Base-by-base conservation (phyloP, 2,888 invertebrate genomes). In the Microctonus hyperodae region DNA sequence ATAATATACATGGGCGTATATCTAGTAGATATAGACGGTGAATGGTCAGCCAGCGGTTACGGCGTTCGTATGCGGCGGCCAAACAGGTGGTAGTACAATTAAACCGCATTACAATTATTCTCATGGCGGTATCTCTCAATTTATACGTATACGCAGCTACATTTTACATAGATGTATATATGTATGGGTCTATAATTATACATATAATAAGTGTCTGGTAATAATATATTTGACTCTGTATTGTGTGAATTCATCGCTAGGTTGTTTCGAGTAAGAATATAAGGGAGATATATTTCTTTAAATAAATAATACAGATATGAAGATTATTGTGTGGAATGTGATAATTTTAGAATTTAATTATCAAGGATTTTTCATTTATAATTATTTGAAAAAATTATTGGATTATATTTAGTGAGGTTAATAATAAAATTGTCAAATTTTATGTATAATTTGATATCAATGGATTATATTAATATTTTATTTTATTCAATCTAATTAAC, bases 51-150 rank as follows among this genome's bases (percentile, higher is more conserved):
- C 70, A 70, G 70, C 71, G 70, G 48, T 62, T 35, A 58, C 58
- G 65, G 67, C 67, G 61, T 67, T 66, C 67, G 68, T 68, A 68
- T 64, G 64, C 69, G 13, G 28, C 51, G 53, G 65, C 75, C 76
- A 77, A 79, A 81, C 80, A 80, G 78, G 79, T 80, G 79, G 78
- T 70, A 74, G 76, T 75, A 75, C 79, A 80, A 81, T 81, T 81
- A 81, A 80, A 81, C 77, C 74, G 68, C 75, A 77, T 80, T 80
- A 80, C 77, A 79, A 75, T 76, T 81, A 79, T 77, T 75, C 76
- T 76, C 65, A 64, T 65, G 66, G 65, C 67, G 28, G 6, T 33
- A 31, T 28, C 25, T 16, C 51, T 6, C 25, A 1, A 51, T 28
- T 25, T 55, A 16, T 6, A 31, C 16, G 28, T 33, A 55, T n/a